Conservation (phyloP, 1,140 invertebrate genomes). For the Holotrichia oblita region DNA sequence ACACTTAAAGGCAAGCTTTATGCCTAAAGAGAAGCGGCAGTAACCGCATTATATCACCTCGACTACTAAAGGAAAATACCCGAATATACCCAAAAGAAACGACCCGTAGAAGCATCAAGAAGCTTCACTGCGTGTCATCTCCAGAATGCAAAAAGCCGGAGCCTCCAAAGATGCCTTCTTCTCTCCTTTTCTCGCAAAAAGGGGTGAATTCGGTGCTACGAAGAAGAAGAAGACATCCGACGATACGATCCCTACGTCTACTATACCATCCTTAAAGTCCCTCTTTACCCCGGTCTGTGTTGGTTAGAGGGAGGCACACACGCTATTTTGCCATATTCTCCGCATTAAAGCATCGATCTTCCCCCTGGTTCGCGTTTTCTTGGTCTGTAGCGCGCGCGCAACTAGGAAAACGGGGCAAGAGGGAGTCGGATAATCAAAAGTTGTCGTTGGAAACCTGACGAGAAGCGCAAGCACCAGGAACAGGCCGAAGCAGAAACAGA, state of each 20-base stretch:
- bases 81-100: too few relatives aligned
- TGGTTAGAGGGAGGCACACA: background rate
- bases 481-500: background rate
- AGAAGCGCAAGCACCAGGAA: background rate
- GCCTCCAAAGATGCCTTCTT: background rate
- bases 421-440: constrained; percentile 56
- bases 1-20: background rate
- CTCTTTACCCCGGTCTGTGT: background rate
- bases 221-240: background rate
- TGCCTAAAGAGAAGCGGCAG: background rate
- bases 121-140: background rate
- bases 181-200: background rate
- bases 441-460: constrained; percentile 43
- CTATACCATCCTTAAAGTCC: background rate
- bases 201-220: background rate
- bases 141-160: background rate
- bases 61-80: background rate
- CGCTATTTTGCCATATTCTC: constrained; percentile 18
- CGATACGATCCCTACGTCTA: background rate
- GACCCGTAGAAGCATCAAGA: background rate
- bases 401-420: constrained; percentile 40
- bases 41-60: constrained; percentile 4
- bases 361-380: background rate
- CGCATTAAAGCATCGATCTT: constrained; percentile 31
- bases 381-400: constrained; percentile 49